Base-by-base conservation (phyloP, 1,140 invertebrate genomes). In the Orussus abietinus region DNA sequence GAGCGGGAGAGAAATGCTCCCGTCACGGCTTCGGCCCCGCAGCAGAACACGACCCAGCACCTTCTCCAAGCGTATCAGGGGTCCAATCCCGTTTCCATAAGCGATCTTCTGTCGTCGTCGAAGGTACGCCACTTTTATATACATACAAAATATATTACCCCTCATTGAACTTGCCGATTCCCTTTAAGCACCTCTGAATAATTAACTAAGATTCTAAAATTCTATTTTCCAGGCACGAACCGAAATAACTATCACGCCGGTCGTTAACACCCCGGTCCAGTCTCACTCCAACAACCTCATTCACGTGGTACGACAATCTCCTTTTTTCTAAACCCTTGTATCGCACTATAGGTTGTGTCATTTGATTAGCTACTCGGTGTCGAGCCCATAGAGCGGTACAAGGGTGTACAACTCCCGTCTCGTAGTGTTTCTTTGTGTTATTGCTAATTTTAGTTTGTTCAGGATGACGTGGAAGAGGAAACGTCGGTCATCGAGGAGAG, bases 401-500 rank as follows among this genome's bases (percentile, higher is more conserved):
- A n/a, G n/a, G n/a, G 18, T 11, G 2, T 33, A 33, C 14, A 10
- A n/a, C n/a, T n/a, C n/a, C n/a, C n/a, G n/a, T n/a, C n/a, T n/a
- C n/a, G n/a, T n/a, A n/a, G n/a, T n/a, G n/a, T n/a, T n/a, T n/a
- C n/a, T n/a, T n/a, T n/a, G 25, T 3, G n/a, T 26, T 21, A 41
- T 26, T 6, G 33, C 29, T 43, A 42, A 25, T 38, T 40, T 35
- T 47, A 29, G 37, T 47, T 34, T 38, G 55, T 49, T 0, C 41
- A 80, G 77, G 77, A 80, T 38, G 79, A 80, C 40, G 74, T 74
- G 20, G 72, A 80, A 48, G 77, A 81, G 32, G 80, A 81, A 36
- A 64, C 66, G 48, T 67, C 83, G 4, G 76, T 84, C 10, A 82
- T 84, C 30, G 83, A 85, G 58, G 83, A 85, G 53, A 71, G 76